Base-by-base conservation (phyloP, 2,113 vertebrate genomes). In the Xiphias gladius region DNA sequence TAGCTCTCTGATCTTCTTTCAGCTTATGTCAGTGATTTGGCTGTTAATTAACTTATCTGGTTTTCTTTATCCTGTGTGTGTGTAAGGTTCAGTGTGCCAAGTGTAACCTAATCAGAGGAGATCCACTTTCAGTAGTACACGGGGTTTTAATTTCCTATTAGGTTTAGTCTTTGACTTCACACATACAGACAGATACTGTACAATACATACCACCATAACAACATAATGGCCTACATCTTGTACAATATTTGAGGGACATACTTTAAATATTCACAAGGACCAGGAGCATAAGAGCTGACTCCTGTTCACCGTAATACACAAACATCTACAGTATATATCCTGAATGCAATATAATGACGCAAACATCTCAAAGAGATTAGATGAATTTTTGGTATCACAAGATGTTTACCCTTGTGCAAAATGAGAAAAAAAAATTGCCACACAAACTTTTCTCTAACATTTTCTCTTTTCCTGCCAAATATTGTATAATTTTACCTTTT, bases 1-100 rank as follows among this genome's bases (percentile, higher is more conserved):
- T 4, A 35, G 63, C 68, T 30, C 19, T 5, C 17, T n/a, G 13
- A 14, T 52, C 41, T 1, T 69, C 24, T 55, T 28, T 55, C 46
- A 17, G 22, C 43, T 59, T 8, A 9, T 35, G 55, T 28, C 22
- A 16, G 12, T 11, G 7, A 55, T 55, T 35, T 48, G 46, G 16
- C 16, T 55, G 46, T 67, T 74, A 68, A 79, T 72, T 19, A 75
- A 61, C 48, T 20, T 24, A 16, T 52, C 5, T 43, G 30, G 7
- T 41, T 76, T 80, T 72, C 22, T 69, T 64, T 55, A 57, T 24
- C 35, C 1, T 20, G n/a, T 52, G 41, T 46, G 52, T 52, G 41
- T 46, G 13, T 43, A 7, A 17, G 12, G 4, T 2, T 26, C n/a
- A 16, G 54, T 10, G 5, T 58, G 19, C 12, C 7, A 19, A 54